A percentile compares a stretch with the other conserved stretches of the same genome.
These are phyloP conservation scores for Hemiscyllium ocellatum DNA, from an alignment of 2,113 vertebrate genomes.

Conservation along the genomic window DNA sequence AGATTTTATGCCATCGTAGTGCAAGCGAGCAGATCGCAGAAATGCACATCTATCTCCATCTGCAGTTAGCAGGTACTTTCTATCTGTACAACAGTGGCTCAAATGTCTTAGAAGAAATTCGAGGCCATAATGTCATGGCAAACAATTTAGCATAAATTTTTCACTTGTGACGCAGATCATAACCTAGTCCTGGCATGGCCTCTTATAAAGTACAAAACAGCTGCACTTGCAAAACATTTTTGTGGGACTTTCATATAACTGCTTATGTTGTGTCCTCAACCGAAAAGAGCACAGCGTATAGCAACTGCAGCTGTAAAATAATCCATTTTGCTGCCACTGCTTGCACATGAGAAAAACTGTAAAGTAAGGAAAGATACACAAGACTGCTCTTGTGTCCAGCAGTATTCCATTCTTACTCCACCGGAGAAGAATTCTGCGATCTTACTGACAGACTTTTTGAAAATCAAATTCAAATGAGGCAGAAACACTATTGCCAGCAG, in stretches of 20 bases:
- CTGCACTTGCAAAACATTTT: background rate
- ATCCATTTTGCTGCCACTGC: background rate
- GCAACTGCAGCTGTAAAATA: background rate
- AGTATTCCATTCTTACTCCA: background rate
- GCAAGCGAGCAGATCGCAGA: background rate
- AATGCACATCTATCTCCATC: background rate
- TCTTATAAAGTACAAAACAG: background rate
- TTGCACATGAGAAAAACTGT: background rate
- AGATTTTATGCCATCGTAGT: background rate
- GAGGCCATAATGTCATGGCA: background rate
- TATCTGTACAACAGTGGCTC: background rate
- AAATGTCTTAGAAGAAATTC: background rate
- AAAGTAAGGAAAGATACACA: background rate
- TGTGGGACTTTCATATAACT: background rate
- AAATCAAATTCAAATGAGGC: background rate
- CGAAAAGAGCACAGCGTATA: background rate
- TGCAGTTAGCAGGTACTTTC: background rate
- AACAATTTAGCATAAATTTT: background rate
- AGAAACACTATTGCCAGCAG: background rate
- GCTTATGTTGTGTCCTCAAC: background rate
- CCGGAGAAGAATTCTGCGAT: background rate
- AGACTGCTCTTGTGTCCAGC: slow-evolving; percentile 1
- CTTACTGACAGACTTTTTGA: background rate
- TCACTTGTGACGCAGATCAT: background rate
- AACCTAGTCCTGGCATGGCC: background rate